Evolutionary conservation across 2,888 invertebrate species (phyloP), one percentile per base, ranked within the genome.

Genomic region (Acanthosepion pharaonis): DNA sequence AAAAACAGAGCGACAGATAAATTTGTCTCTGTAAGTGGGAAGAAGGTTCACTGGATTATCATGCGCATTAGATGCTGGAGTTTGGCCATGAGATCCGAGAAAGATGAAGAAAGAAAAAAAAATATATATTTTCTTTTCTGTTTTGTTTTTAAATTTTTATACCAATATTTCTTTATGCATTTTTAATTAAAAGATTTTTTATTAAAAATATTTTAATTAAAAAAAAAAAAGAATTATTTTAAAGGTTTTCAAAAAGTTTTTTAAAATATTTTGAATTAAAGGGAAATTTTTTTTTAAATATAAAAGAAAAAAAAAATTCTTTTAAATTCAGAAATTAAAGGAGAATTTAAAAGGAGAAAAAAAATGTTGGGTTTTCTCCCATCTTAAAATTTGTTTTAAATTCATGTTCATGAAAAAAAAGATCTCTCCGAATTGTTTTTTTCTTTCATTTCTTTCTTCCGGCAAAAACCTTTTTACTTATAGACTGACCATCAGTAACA

Each of bases 11-110:
- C 78, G 78, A 78, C 78, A 78, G 78, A 78, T 78, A 78, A n/a
- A 78, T 78, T n/a, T 78, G 78, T 78, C 78, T 78, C 78, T 78
- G 78, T 78, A 78, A 78, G 78, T 78, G 78, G 78, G 78, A 78
- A 78, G 78, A 78, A n/a, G n/a, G 9, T 33, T 78, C 78, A 33
- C 78, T 8, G 78, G 78, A 78, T 78, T n/a, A 78, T 78, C 78
- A 78, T 78, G 78, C 15, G 33, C n/a, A n/a, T 78, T n/a, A 78
- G 78, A 78, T n/a, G n/a, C 11, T n/a, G n/a, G n/a, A 78, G 78
- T 78, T 93, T 93, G 53, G 42, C 48, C 51, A 93, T 49, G 93
- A 51, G 9, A 93, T 51, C 93, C 53, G 15, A 9, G 48, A 93
- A 42, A 93, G 11, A 93, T 8, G 33, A 51, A 51, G 33, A 51